Evolutionary conservation across 1,140 invertebrate genomes (phyloP).

Genomic region (Eupeodes corollae): DNA sequence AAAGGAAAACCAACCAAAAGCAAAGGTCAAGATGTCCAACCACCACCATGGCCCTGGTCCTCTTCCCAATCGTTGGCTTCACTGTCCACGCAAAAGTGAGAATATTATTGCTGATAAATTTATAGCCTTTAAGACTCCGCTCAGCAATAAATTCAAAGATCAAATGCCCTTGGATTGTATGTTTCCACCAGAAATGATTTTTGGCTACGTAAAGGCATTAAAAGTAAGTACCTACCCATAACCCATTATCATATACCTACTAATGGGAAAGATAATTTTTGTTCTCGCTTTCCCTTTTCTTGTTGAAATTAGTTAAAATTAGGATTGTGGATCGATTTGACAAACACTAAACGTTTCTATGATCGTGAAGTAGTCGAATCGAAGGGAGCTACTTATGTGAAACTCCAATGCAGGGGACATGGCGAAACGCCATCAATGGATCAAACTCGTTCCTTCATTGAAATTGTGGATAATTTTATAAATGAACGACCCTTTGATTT

Average conservation of each 20-base stretch:
- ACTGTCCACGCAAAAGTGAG: conserved; percentile 78
- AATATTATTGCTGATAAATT: conserved; percentile 67
- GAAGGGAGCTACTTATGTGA: conserved; percentile 66
- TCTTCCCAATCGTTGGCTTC: conserved; percentile 79
- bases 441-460: conserved; percentile 67
- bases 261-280: neutral
- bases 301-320: conserved; percentile 54
- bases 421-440: conserved; percentile 65
- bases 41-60: conserved; percentile 42
- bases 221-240: conserved; percentile 44
- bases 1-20: too few relatives aligned
- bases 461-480: conserved; percentile 67
- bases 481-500: conserved; percentile 64
- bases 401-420: conserved; percentile 78
- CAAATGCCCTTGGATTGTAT: conserved; percentile 67
- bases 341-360: conserved; percentile 91
- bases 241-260: neutral
- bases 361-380: conserved; percentile 64
- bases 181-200: conserved; percentile 78
- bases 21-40: neutral
- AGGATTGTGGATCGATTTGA: conserved; percentile 93
- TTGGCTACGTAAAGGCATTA: conserved; percentile 55
- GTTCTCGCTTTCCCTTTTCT: neutral
- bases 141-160: conserved; percentile 63
- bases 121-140: conserved; percentile 87